Evolutionary conservation across 2,888 invertebrate genomes (phyloP), one percentile per base, ranked within the genome.

Genomic region (Theretra japonica): DNA sequence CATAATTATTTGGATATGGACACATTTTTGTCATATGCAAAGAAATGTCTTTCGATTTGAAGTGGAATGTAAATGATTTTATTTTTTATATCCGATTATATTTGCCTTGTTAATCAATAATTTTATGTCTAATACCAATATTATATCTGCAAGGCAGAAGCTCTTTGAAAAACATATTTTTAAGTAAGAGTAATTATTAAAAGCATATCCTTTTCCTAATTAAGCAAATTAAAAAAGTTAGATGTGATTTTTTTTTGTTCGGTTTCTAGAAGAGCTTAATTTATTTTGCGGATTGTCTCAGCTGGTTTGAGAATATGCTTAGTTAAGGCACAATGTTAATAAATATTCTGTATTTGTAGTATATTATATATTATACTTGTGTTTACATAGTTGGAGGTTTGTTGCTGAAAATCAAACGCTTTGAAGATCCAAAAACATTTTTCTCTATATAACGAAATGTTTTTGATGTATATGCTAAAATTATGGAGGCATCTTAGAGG

Each of bases 41-140:
- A 41, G n/a, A 21, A 65, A 65, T 60, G 23, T 65, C 23, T 23
- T 62, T 62, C 65, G 6, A 48, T 48, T 48, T 8, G 65, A 28
- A 23, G 62, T 70, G 74, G 72, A 74, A 50, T 62, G 65, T 71
- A 28, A 48, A 21, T 69, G 19, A 71, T 72, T 75, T 57, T n/a
- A 74, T 75, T 71, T 71, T 60, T 62, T 65, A 65, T 65, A 65
- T 65, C 41, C 23, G 21, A 2, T 21, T 65, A 62, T 62, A 65
- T 65, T 65, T 62, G 17, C 41, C 65, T 48, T 17, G 65, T 48
- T 23, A 65, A 41, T 48, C 7, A 48, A 65, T 23, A 23, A 21
- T 23, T 41, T 48, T 6, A 30, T 41, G 23, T 48, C 48, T 48
- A 41, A 62, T 62, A 62, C 21, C 17, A 23, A 48, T 48, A 65